Base-by-base conservation (phyloP, 1,140 invertebrate genomes). In the Heliothis subflexa region DNA sequence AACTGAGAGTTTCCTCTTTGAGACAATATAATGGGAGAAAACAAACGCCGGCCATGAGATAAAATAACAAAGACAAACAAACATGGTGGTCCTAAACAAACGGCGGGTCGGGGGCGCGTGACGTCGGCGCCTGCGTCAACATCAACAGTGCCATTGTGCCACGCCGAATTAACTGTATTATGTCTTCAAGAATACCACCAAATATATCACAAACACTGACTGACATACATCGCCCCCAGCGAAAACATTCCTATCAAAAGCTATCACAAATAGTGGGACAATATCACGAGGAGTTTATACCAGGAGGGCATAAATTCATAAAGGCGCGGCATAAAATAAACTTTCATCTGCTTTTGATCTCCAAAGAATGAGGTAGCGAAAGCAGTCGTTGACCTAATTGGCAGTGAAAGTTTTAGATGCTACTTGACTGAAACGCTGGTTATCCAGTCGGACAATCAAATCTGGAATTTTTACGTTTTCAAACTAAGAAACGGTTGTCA, bases 51-150 rank as follows among this genome's bases (percentile, higher is more conserved):
- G 21, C 47, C 40, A 75, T 49, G 77, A 72, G 66, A 78, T 45
- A 78, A 72, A 78, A 64, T 72, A 72, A 61, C 40, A 72, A 72
- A 72, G 68, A 62, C 57, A 78, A 28, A 78, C 59, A 78, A 72
- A 70, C 77, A 62, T 16, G 64, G 25, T 33, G 77, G 68, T 78
- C 68, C 77, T 78, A 78, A 72, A 18, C 68, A 78, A 78, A 78
- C 77, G 25, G 21, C 14, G 18, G 18, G 18, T 21, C 55, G 66
- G 28, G 28, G 21, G 49, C 18, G 68, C 47, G 71, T 73, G 54
- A 73, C 59, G 25, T 14, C 45, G 14, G 57, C 57, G 59, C 59
- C 73, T 75, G 47, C 57, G 73, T 75, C 49, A 75, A 75, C 59
- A 75, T 33, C 59, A 64, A 64, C 73, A 75, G 59, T 50, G 47